These are phyloP conservation scores for Cryptomyrus ogoouensis DNA, from an alignment of 2,113 vertebrate genomes.

Conservation along the genomic window DNA sequence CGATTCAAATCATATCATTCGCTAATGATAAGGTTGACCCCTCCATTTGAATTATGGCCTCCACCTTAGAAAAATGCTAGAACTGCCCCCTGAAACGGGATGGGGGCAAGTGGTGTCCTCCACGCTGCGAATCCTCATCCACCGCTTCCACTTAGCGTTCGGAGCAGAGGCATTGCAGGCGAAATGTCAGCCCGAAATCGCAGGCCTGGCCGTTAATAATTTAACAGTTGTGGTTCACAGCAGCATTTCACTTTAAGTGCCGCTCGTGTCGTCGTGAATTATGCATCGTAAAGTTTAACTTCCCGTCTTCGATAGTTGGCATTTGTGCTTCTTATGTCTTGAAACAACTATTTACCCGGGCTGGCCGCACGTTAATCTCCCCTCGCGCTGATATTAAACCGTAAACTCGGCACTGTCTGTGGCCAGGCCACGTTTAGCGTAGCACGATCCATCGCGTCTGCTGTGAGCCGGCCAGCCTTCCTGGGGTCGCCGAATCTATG, in stretches of 20 bases:
- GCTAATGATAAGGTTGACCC: neutral
- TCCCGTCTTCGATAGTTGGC: constrained; percentile 34
- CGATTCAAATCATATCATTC: neutral
- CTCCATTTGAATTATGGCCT: neutral
- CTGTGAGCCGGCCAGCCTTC: neutral
- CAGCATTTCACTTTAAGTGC: constrained; percentile 24
- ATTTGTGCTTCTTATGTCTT: constrained; percentile 31
- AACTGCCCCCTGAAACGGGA: neutral
- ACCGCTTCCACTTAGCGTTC: neutral
- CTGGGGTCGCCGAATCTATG: neutral
- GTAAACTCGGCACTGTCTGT: neutral
- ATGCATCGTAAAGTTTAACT: constrained; percentile 41
- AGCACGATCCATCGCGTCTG: too few species aligned
- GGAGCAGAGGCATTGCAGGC: neutral
- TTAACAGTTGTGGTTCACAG: constrained; percentile 32
- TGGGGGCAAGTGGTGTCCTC: neutral
- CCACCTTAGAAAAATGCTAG: neutral
- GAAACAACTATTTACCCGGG: constrained; percentile 26
- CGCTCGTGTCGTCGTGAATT: constrained; percentile 42
- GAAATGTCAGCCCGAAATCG: constrained; percentile 26
- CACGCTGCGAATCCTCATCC: neutral
- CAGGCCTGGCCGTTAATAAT: constrained; percentile 38
- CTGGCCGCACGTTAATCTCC: neutral
- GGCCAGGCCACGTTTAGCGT: neutral
- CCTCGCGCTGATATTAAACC: neutral